These are phyloP conservation scores for Glyptemys insculpta DNA, from an alignment of 2,797 vertebrate species.

Conservation along the genomic window DNA sequence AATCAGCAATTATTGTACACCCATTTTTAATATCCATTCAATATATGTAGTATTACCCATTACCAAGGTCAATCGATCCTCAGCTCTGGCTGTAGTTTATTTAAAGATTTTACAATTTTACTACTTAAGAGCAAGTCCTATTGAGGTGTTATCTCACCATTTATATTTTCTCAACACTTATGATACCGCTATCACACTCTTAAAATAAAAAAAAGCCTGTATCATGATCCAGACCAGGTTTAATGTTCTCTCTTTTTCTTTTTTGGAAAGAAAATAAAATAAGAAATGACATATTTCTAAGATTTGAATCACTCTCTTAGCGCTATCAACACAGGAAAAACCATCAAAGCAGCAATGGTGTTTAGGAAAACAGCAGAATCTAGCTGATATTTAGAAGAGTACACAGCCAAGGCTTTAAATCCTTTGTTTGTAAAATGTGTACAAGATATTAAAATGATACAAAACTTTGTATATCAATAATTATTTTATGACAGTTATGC, in stretches of 20 bases:
- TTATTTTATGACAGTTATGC: constrained; percentile 60
- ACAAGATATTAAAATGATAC: constrained; percentile 22
- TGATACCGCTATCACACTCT: constrained; percentile 88
- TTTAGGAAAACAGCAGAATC: neutral
- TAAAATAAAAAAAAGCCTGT: constrained; percentile 80
- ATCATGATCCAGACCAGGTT: constrained; percentile 74
- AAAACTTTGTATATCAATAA: constrained; percentile 53
- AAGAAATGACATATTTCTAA: neutral
- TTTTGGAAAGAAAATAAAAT: constrained; percentile 49
- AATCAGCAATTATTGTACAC: neutral
- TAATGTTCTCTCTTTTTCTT: constrained; percentile 60
- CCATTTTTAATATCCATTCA: constrained; percentile 68
- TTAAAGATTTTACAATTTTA: constrained; percentile 86
- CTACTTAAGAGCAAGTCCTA: constrained; percentile 86
- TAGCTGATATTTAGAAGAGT: neutral
- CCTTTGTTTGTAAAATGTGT: constrained; percentile 36
- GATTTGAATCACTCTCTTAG: constrained; percentile 44
- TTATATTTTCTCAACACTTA: constrained; percentile 89
- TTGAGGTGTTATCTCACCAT: constrained; percentile 89
- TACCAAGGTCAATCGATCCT: constrained; percentile 79
- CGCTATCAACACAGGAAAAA: neutral
- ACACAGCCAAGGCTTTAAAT: neutral
- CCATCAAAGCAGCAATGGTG: neutral
- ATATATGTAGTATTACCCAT: constrained; percentile 72
- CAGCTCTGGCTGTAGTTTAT: constrained; percentile 76